Percentiles rank a stretch among this genome's conserved stretches.
Evolutionary conservation across 1,140 invertebrate species (phyloP).

Genomic region (Procambarus clarkii): DNA sequence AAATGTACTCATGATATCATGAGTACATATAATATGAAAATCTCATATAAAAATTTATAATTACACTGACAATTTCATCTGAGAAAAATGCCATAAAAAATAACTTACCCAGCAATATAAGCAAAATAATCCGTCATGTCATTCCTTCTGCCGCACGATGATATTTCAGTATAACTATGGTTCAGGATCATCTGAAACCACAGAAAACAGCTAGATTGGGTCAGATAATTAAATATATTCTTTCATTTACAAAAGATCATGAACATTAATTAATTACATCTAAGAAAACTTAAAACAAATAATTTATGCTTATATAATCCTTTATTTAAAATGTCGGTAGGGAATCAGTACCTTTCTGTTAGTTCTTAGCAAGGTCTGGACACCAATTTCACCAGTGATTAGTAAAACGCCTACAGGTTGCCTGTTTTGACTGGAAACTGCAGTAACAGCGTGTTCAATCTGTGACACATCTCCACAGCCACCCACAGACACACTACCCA

Average conservation of each 20-base stretch:
- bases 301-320: no score
- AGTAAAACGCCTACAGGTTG: constrained; percentile 76
- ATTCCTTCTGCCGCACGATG: constrained; percentile 80
- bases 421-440: constrained; percentile 74
- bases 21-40: no score
- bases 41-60: no score
- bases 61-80: no score
- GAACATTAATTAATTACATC: constrained; percentile 51
- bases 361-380: constrained; percentile 76
- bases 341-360: constrained; percentile 74
- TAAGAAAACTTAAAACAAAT: no score
- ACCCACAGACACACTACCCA: constrained; percentile 51
- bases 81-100: background rate
- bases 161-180: constrained; percentile 82
- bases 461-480: constrained; percentile 78
- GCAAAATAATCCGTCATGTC: constrained; percentile 80
- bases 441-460: constrained; percentile 78
- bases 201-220: background rate
- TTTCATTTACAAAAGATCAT: background rate
- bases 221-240: no score
- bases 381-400: constrained; percentile 79
- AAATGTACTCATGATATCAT: no score
- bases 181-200: constrained; percentile 76
- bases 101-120: constrained; percentile 80
- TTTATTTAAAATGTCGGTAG: no score